Conservation (phyloP, 2,113 vertebrate genomes). For the Aspiorhynchus laticeps region DNA sequence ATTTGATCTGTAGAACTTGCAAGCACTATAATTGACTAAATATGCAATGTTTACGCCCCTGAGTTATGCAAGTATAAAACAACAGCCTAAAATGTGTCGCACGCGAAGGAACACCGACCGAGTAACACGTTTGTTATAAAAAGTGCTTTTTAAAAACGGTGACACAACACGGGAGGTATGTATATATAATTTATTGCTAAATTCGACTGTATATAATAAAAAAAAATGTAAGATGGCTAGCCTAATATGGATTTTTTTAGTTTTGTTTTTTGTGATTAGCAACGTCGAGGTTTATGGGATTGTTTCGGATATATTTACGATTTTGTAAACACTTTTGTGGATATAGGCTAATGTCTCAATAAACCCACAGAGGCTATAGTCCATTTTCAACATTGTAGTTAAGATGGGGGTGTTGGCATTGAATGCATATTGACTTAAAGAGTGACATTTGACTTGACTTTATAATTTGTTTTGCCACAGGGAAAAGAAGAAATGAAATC, state of each 20-base stretch:
- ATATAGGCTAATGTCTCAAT: not conserved
- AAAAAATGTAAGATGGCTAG: not conserved
- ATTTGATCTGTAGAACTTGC: not conserved
- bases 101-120: not conserved
- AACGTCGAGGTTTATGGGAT: not conserved
- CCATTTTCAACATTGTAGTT: not conserved
- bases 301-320: not conserved
- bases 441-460: not conserved
- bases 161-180: not conserved
- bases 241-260: not conserved
- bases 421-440: not conserved
- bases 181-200: not conserved
- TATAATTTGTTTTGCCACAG: constrained; percentile 1
- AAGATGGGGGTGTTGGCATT: not conserved
- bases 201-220: not conserved
- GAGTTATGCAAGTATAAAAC: constrained; percentile 1
- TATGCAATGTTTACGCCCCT: not conserved
- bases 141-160: not conserved
- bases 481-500: constrained; percentile 22
- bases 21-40: constrained; percentile 8
- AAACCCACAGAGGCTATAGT: not conserved
- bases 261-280: not conserved
- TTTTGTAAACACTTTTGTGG: not conserved
- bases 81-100: not conserved
- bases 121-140: not conserved